Percentiles rank a stretch among this genome's conserved stretches.
Evolutionary conservation across 2,797 vertebrate genomes (phyloP).

Genomic region (Tadarida brasiliensis): DNA sequence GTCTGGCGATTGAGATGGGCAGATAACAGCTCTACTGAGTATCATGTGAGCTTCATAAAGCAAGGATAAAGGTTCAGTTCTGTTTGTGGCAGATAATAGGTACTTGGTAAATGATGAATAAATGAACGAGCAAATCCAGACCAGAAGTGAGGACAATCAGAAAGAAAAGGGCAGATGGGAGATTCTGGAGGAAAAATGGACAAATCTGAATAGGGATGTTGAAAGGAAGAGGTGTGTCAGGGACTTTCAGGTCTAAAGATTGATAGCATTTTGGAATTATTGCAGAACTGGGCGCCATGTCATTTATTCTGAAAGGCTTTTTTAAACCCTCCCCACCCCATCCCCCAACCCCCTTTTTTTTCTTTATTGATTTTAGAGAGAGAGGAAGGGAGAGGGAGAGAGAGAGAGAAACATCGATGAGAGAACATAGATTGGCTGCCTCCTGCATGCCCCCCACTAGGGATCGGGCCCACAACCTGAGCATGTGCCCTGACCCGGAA

Average conservation of each 20-base stretch:
- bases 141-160: not conserved
- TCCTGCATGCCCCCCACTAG: no score
- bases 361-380: no score
- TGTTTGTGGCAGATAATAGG: constrained; percentile 19
- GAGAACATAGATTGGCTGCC: no score
- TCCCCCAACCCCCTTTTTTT: no score
- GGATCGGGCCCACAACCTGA: no score
- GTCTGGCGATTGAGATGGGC: not conserved
- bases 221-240: constrained; percentile 13
- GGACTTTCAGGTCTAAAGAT: constrained; percentile 26
- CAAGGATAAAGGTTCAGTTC: not conserved
- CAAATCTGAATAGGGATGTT: not conserved
- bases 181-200: not conserved
- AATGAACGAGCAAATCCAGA: constrained; percentile 45
- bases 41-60: not conserved
- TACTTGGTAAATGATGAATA: constrained; percentile 49
- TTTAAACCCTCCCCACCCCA: not conserved
- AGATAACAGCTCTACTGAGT: not conserved
- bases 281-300: constrained; percentile 22
- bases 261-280: constrained; percentile 59
- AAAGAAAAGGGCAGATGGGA: constrained; percentile 54
- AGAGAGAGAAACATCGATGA: no score
- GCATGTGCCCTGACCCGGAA: no score
- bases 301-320: constrained; percentile 35
- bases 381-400: no score